phyloP scores from a whole-genome alignment of 2,888 invertebrate species.

The Stenchaetothrips biformis region DNA sequence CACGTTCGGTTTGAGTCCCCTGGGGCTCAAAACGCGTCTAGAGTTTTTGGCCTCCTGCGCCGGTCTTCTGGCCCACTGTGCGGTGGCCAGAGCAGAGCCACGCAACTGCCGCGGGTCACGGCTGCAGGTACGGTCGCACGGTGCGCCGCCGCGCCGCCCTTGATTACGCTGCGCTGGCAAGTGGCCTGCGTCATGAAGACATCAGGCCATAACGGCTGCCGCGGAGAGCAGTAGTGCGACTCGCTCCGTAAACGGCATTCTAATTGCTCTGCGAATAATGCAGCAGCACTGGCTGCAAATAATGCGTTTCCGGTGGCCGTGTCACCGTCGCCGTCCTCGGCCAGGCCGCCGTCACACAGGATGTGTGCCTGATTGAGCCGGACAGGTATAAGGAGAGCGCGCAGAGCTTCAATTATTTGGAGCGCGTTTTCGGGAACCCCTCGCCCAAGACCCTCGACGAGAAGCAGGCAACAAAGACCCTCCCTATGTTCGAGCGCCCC shows the following conservation, averaged over 20 bases:
- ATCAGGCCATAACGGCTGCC: constrained; percentile 4
- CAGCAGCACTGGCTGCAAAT: neutral
- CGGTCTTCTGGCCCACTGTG: too few species aligned
- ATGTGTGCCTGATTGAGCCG: neutral
- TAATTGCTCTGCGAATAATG: neutral
- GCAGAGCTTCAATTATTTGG: too few species aligned
- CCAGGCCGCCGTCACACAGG: neutral
- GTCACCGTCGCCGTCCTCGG: neutral
- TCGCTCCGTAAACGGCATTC: neutral
- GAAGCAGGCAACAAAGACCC: neutral
- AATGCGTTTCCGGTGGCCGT: constrained; percentile 14
- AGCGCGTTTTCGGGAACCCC: neutral
- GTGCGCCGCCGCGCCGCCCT: too few species aligned
- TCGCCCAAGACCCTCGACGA: neutral
- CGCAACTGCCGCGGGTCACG: too few species aligned
- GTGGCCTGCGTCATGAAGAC: neutral
- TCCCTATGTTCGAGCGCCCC: neutral
- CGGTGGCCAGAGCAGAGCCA: too few species aligned
- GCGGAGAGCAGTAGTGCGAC: neutral
- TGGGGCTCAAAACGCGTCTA: too few species aligned
- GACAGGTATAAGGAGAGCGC: neutral
- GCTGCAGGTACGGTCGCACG: too few species aligned
- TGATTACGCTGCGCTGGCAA: too few species aligned
- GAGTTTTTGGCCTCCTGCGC: too few species aligned
- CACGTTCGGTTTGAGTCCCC: too few species aligned